Conservation (phyloP, 2,888 invertebrate species). For the Ormyrus thymus region DNA sequence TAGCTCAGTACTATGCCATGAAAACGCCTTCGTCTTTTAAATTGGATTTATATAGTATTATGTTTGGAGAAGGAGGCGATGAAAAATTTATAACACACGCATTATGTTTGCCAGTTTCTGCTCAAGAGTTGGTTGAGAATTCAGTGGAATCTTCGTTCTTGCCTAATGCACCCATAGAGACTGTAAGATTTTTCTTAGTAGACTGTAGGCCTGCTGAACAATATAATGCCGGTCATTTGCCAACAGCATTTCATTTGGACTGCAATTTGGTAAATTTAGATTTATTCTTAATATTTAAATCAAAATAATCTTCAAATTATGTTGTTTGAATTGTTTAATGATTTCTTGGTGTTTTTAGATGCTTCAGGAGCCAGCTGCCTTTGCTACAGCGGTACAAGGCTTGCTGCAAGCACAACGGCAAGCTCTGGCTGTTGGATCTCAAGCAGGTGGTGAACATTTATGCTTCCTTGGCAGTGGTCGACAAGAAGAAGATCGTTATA, state of each 20-base stretch:
- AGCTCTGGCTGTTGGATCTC: constrained; percentile 89
- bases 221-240: constrained; percentile 96
- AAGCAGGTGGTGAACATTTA: constrained; percentile 91
- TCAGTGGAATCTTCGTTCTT: constrained; percentile 80
- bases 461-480: constrained; percentile 96
- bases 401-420: constrained; percentile 91
- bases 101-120: constrained; percentile 96
- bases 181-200: constrained; percentile 93
- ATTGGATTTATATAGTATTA: constrained; percentile 80
- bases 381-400: constrained; percentile 95
- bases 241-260: constrained; percentile 98
- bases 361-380: constrained; percentile 96
- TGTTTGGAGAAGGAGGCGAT: constrained; percentile 78
- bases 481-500: constrained; percentile 95
- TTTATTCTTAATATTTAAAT: constrained; percentile 1
- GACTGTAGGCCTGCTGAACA: constrained; percentile 96
- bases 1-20: constrained; percentile 96
- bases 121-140: constrained; percentile 92
- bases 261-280: constrained; percentile 84
- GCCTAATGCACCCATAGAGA: constrained; percentile 77
- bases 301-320: neutral
- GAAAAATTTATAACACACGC: constrained; percentile 86
- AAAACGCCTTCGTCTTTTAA: constrained; percentile 96
- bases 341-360: constrained; percentile 77
- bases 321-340: constrained; percentile 1